Evolutionary conservation across 2,113 vertebrate species (phyloP), one percentile per base, ranked within the genome.

Genomic region (Psophia crepitans): DNA sequence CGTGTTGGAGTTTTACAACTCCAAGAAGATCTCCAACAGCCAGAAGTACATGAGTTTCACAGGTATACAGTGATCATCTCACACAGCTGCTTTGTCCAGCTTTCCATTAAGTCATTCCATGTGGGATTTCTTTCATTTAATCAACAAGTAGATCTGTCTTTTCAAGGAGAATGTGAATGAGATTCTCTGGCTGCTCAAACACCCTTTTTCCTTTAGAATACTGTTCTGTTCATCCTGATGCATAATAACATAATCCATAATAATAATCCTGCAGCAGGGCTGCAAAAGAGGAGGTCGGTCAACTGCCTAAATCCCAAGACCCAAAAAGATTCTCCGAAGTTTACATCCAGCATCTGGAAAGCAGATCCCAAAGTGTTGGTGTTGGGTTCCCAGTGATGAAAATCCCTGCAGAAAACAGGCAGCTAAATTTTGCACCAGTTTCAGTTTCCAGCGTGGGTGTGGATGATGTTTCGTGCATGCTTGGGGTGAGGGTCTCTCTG

Each of bases 31-130:
- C 11, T 97, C 98, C 65, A 99, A 99, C 95, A 99, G 99, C 96
- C 99, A 99, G 98, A 99, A 99, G 87, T 99, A 99, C 95, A 99
- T 99, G 99, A 99, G 99, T 96, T 99, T 99, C 94, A 99, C 99
- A 98, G 99, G 98, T 98, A 95, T 5, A 0, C 3, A 15, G 26
- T 32, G 24, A 32, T 77, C 30, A 3, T n/a, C 39, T 32, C 5
- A 1, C 19, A 14, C 0, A 0, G 21, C 51, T 89, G 33, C 18
- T 14, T 70, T 66, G 35, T 74, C 54, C 30, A 46, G 0, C 23
- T 65, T 39, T 32, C 11, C 2, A 0, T 56, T 71, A 43, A 53
- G n/a, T 60, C 16, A 12, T 18, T 56, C 9, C 4, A 4, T 19
- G n/a, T 28, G 39, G 18, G 5, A 12, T 80, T 80, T 79, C 48